These are phyloP conservation scores for Clunio marinus DNA, from an alignment of 2,888 invertebrate species.

Conservation along the genomic window DNA sequence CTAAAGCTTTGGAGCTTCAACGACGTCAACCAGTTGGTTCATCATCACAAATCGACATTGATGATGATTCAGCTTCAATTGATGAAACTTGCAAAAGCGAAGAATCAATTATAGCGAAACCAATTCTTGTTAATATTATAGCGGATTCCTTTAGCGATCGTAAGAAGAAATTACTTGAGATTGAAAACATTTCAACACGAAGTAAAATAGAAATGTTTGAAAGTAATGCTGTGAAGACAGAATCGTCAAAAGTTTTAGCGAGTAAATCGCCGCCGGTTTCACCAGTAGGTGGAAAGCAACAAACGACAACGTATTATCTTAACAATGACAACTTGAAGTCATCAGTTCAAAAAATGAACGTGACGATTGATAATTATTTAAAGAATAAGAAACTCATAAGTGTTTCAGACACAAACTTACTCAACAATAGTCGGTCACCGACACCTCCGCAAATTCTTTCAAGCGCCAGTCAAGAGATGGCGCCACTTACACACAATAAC, in stretches of 20 bases:
- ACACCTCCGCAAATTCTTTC: conserved; percentile 29
- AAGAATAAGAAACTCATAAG: conserved; percentile 50
- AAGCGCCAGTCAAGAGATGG: background rate
- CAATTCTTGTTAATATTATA: background rate
- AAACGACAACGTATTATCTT: conserved; percentile 7
- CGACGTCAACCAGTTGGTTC: conserved; percentile 41
- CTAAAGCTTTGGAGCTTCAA: conserved; percentile 58
- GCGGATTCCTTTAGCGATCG: conserved; percentile 47
- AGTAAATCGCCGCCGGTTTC: conserved; percentile 29
- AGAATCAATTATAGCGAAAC: conserved; percentile 16
- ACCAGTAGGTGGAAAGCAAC: conserved; percentile 8
- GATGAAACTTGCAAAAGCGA: conserved; percentile 14
- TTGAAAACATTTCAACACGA: conserved; percentile 40
- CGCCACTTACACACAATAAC: background rate
- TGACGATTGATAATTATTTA: conserved; percentile 51
- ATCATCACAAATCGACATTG: background rate
- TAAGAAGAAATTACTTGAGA: conserved; percentile 43
- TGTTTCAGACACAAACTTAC: conserved; percentile 28
- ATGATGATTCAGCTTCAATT: background rate
- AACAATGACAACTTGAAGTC: conserved; percentile 47
- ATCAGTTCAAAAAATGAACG: conserved; percentile 51
- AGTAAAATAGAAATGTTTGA: conserved; percentile 49
- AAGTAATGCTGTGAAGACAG: conserved; percentile 21
- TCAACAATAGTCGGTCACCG: conserved; percentile 26
- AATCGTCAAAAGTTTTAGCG: background rate